Conservation (phyloP, 2,888 invertebrate species). For the Drosophila infuscata region DNA sequence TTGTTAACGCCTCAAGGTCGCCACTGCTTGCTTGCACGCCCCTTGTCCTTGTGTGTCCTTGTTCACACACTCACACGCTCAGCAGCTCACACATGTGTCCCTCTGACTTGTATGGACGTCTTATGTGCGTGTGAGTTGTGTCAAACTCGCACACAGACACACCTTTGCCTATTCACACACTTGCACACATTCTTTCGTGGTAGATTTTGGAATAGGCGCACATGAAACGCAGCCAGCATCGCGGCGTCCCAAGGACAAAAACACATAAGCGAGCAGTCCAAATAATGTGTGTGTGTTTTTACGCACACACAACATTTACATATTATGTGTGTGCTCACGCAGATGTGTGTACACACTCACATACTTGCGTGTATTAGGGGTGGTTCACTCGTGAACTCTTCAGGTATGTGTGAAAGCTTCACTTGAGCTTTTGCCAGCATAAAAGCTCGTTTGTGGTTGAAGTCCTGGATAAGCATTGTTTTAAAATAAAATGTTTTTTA, state of each 20-base stretch:
- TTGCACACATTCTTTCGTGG: conserved; percentile 82
- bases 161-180: conserved; percentile 60
- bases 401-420: background rate
- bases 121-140: conserved; percentile 16
- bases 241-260: conserved; percentile 14
- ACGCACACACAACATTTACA: conserved; percentile 38
- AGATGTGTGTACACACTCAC: background rate
- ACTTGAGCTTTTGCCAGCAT: background rate
- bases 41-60: conserved; percentile 33
- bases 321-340: conserved; percentile 17
- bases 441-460: conserved; percentile 2
- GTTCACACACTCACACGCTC: background rate
- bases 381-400: background rate
- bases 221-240: conserved; percentile 54
- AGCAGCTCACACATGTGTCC: conserved; percentile 19
- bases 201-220: conserved; percentile 77
- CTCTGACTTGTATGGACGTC: conserved; percentile 18
- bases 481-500: background rate
- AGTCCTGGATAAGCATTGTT: conserved; percentile 2
- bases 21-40: conserved; percentile 27
- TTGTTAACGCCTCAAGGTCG: conserved; percentile 62
- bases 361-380: background rate
- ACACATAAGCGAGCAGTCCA: conserved; percentile 17
- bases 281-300: conserved; percentile 28
- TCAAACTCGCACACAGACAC: conserved; percentile 50